A percentile compares a stretch with the other conserved stretches of the same genome.
These are phyloP conservation scores for Reticulitermes lucifugus DNA, from an alignment of 2,888 invertebrate genomes.

Conservation along the genomic window DNA sequence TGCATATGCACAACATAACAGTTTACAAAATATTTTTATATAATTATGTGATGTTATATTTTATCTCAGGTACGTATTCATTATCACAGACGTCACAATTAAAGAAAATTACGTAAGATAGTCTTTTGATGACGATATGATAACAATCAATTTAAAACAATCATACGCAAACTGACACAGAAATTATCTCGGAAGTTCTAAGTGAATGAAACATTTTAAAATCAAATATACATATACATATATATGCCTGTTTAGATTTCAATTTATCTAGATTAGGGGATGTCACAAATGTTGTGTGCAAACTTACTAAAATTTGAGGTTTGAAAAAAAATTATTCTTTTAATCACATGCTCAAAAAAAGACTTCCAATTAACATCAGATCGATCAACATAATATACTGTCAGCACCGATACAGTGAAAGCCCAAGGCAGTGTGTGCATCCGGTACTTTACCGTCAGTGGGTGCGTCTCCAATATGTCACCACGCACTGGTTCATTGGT, in stretches of 20 bases:
- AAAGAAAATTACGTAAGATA: neutral
- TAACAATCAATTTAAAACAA: neutral
- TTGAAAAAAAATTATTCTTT: neutral
- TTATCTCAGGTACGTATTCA: constrained; percentile 19
- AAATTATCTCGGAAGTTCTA: no score
- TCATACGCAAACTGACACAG: neutral
- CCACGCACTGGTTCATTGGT: neutral
- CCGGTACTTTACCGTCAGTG: neutral
- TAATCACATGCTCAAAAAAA: neutral
- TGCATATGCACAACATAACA: neutral
- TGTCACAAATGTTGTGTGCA: neutral
- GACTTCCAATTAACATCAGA: neutral
- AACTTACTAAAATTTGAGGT: neutral
- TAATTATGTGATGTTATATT: neutral
- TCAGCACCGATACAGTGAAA: neutral
- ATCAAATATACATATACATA: no score
- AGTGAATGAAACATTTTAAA: no score
- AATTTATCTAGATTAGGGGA: no score
- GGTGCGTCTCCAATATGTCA: neutral
- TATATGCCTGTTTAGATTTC: no score
- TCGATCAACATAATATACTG: no score
- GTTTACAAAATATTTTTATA: neutral
- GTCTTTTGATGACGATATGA: no score
- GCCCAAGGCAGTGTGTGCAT: neutral
- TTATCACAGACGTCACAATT: constrained; percentile 34